Evolutionary conservation across 2,113 vertebrate species (phyloP).

Genomic region (Gallinago undulata): DNA sequence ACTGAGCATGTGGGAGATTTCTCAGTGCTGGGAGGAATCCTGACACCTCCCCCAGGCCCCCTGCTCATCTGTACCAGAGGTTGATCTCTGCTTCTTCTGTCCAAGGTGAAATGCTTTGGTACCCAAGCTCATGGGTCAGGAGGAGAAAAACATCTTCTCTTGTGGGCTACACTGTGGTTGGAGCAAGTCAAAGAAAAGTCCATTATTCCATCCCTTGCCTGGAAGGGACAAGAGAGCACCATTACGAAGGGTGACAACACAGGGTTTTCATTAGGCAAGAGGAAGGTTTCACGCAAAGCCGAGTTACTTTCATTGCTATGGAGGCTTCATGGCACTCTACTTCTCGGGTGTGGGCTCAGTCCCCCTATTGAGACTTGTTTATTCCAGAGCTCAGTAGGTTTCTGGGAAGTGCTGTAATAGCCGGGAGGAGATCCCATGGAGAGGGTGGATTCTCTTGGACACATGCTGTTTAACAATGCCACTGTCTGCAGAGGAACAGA

Average conservation of each 20-base stretch:
- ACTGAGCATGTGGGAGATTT: neutral
- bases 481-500: slow-evolving; percentile 49
- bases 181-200: neutral
- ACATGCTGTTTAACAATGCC: slow-evolving; percentile 59
- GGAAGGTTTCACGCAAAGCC: slow-evolving; percentile 32
- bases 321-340: slow-evolving; percentile 35
- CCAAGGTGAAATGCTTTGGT: neutral
- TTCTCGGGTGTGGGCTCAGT: slow-evolving; percentile 52
- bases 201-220: slow-evolving; percentile 4
- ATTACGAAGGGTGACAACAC: slow-evolving; percentile 36
- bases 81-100: neutral
- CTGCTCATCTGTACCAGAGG: neutral
- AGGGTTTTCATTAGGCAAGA: slow-evolving; percentile 51
- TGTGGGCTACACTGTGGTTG: neutral
- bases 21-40: neutral
- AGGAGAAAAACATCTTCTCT: neutral
- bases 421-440: slow-evolving; percentile 59
- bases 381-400: slow-evolving; percentile 54
- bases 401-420: slow-evolving; percentile 65
- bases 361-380: slow-evolving; percentile 53
- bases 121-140: neutral
- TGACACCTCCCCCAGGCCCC: too few relatives aligned
- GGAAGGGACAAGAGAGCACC: neutral
- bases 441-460: slow-evolving; percentile 45
- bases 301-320: slow-evolving; percentile 61